These are phyloP conservation scores for Spisula subtruncata DNA, from an alignment of 2,888 invertebrate genomes.

Conservation along the genomic window DNA sequence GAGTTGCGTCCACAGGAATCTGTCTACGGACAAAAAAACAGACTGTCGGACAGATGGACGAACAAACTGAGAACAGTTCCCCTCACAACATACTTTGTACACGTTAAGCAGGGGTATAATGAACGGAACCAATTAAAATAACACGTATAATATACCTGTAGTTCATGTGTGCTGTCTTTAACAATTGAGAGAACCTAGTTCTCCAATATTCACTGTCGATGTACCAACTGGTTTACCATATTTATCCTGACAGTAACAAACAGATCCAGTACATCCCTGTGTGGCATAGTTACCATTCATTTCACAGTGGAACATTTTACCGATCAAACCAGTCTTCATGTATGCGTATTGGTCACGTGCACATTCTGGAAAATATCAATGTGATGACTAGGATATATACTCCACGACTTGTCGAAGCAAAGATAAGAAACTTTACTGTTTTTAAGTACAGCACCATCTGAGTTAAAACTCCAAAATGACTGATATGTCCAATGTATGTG, in stretches of 20 bases:
- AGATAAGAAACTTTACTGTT: too few species aligned
- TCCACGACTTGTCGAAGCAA: too few species aligned
- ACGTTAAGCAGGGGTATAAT: too few species aligned
- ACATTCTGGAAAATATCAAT: constrained; percentile 64
- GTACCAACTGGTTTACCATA: neutral
- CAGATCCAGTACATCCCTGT: neutral
- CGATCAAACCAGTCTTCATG: constrained; percentile 66
- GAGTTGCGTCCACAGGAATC: too few species aligned
- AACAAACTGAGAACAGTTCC: too few species aligned
- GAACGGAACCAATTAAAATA: too few species aligned
- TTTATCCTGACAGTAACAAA: constrained; percentile 19
- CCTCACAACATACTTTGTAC: too few species aligned
- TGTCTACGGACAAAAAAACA: too few species aligned
- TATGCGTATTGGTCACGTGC: constrained; percentile 72
- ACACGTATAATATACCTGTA: neutral
- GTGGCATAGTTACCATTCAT: constrained; percentile 71
- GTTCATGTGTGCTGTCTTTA: neutral
- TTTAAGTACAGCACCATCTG: too few species aligned
- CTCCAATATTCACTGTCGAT: neutral
- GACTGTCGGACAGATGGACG: too few species aligned
- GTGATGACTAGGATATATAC: too few species aligned
- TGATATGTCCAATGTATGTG: too few species aligned
- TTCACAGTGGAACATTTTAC: constrained; percentile 70
- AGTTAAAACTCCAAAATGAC: neutral
- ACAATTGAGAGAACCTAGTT: neutral